These are phyloP conservation scores for Anagyrus pseudococci DNA, from an alignment of 2,888 invertebrate genomes.

Conservation along the genomic window DNA sequence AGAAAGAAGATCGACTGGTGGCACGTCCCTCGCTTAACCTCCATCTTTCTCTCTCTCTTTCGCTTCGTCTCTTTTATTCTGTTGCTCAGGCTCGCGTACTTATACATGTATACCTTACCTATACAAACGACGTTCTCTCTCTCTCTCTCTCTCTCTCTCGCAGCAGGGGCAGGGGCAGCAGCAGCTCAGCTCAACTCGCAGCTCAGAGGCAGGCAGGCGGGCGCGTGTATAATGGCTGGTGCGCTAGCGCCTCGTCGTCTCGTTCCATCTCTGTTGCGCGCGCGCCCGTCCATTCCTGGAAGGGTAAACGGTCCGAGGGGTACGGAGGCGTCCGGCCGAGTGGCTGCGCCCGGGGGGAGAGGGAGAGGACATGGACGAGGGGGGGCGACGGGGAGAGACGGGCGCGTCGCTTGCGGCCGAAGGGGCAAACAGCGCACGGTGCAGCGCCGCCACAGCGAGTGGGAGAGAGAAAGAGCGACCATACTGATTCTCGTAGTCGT, in stretches of 20 bases:
- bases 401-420: neutral
- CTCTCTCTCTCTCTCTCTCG: neutral
- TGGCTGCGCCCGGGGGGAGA: no score
- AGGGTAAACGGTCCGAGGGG: conserved; percentile 37
- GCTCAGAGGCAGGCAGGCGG: neutral
- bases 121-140: conserved; percentile 12
- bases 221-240: neutral
- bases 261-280: conserved; percentile 20
- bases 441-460: no score
- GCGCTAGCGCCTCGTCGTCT: conserved; percentile 33
- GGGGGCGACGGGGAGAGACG: neutral
- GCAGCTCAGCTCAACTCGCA: no score
- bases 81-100: no score
- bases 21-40: conserved; percentile 23
- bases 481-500: neutral
- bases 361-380: conserved; percentile 10
- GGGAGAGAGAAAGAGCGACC: conserved; percentile 8
- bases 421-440: no score
- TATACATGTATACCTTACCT: no score
- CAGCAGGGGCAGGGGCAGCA: neutral
- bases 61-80: no score
- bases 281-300: conserved; percentile 23
- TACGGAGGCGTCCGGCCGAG: conserved; percentile 28
- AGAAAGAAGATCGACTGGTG: conserved; percentile 38
- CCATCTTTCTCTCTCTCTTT: neutral